A percentile compares a stretch with the other conserved stretches of the same genome.
These are phyloP conservation scores for Drosophila biarmipes DNA, from an alignment of 1,140 invertebrate genomes.

Conservation along the genomic window DNA sequence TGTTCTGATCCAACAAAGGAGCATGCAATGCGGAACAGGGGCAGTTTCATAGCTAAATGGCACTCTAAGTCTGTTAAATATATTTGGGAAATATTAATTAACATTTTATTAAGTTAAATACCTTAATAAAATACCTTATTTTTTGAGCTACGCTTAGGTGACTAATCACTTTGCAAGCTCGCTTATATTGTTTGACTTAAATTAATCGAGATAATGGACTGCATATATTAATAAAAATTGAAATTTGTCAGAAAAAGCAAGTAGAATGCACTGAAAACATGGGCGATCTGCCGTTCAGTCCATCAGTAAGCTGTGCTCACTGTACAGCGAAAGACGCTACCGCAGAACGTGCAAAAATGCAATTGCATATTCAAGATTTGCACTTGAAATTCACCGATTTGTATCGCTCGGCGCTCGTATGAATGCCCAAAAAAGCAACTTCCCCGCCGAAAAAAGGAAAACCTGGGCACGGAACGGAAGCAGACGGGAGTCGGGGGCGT, in stretches of 20 bases:
- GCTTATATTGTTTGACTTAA: constrained; percentile 22
- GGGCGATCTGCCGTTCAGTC: neutral
- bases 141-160: neutral
- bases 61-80: too few species aligned
- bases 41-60: neutral
- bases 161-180: neutral
- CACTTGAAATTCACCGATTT: constrained; percentile 81
- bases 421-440: constrained; percentile 58
- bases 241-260: constrained; percentile 39
- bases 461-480: constrained; percentile 62
- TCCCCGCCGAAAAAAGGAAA: constrained; percentile 2
- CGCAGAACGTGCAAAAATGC: constrained; percentile 59
- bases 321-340: constrained; percentile 31
- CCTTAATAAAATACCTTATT: neutral
- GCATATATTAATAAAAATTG: constrained; percentile 57
- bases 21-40: constrained; percentile 13
- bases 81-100: too few species aligned
- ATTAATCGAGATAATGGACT: constrained; percentile 37
- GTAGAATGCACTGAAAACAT: neutral
- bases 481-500: constrained; percentile 34
- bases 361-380: constrained; percentile 82
- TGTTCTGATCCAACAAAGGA: constrained; percentile 38
- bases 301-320: constrained; percentile 22
- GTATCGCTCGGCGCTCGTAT: constrained; percentile 69
- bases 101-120: too few species aligned